Evolutionary conservation across 35 echinoderm and acorn worm genomes (phyloP).

Genomic region (Ophiothrix spiculata): DNA sequence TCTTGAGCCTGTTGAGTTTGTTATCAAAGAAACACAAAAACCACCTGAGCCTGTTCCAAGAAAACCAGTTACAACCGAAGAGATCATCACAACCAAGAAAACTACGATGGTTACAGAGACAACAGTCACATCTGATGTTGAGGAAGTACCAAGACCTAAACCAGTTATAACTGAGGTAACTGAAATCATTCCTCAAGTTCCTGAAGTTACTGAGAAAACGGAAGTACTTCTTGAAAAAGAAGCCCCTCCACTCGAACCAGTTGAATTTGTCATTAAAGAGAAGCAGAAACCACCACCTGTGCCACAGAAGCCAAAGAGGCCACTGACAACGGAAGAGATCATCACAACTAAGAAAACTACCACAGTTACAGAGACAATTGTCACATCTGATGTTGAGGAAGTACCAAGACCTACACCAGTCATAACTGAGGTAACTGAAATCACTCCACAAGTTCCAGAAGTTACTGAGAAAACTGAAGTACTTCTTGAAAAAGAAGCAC

Average conservation of each 20-base stretch:
- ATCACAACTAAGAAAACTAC: slow-evolving; percentile 12
- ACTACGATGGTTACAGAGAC: background rate
- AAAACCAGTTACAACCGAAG: background rate
- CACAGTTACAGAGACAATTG: slow-evolving; percentile 19
- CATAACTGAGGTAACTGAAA: background rate
- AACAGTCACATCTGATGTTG: background rate
- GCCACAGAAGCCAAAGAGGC: background rate
- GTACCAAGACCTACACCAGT: background rate
- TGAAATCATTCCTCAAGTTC: slow-evolving; percentile 7
- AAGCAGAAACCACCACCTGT: background rate
- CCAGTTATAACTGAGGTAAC: background rate
- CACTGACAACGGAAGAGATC: slow-evolving; percentile 6
- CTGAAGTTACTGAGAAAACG: slow-evolving; percentile 28
- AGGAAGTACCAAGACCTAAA: background rate
- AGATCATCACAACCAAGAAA: background rate
- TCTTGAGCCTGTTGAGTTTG: slow-evolving; percentile 64
- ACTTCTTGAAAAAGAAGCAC: slow-evolving; percentile 60
- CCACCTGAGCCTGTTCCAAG: slow-evolving; percentile 45
- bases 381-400: background rate
- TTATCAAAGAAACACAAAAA: slow-evolving; percentile 43
- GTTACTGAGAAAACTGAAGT: slow-evolving; percentile 67
- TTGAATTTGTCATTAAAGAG: slow-evolving; percentile 43
- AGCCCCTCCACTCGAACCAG: slow-evolving; percentile 42
- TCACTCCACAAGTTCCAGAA: slow-evolving; percentile 1
- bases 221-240: background rate